Conservation (phyloP, 1,140 invertebrate genomes). For the Drosophila triauraria region DNA sequence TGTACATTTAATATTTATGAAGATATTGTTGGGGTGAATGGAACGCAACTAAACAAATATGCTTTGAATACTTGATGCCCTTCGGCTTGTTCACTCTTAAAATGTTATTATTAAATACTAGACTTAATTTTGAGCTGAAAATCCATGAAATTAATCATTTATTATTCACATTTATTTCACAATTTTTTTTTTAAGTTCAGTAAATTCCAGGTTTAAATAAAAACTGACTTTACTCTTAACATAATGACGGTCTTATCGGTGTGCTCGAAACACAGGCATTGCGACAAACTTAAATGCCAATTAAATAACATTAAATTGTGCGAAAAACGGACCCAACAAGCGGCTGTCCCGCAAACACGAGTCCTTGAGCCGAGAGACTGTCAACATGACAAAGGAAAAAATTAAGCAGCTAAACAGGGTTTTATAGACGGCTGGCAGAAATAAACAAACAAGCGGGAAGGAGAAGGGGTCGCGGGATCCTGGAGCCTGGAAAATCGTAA, state of each 20-base stretch:
- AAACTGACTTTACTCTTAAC: conserved; percentile 58
- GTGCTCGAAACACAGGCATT: conserved; percentile 56
- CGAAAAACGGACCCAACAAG: conserved; percentile 69
- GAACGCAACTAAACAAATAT: conserved; percentile 2
- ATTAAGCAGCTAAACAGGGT: conserved; percentile 82
- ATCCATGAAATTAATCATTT: neutral
- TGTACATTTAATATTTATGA: conserved; percentile 1
- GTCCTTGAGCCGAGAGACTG: conserved; percentile 68
- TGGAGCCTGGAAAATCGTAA: conserved; percentile 60
- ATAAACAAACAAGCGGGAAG: conserved; percentile 64
- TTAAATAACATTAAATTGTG: conserved; percentile 84
- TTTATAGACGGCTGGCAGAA: conserved; percentile 69
- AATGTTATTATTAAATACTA: neutral
- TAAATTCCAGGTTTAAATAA: conserved; percentile 34
- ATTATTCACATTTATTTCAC: no score
- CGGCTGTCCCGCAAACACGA: conserved; percentile 31
- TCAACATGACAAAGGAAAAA: conserved; percentile 82
- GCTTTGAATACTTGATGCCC: conserved; percentile 8
- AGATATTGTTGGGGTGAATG: neutral
- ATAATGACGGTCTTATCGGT: conserved; percentile 34
- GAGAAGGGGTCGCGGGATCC: conserved; percentile 18
- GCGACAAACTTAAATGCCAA: conserved; percentile 78
- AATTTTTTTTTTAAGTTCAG: neutral
- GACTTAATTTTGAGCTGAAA: neutral
- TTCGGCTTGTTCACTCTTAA: neutral